Evolutionary conservation across 1,140 invertebrate genomes (phyloP).

Genomic region (silkworm (Bombyx mori)): DNA sequence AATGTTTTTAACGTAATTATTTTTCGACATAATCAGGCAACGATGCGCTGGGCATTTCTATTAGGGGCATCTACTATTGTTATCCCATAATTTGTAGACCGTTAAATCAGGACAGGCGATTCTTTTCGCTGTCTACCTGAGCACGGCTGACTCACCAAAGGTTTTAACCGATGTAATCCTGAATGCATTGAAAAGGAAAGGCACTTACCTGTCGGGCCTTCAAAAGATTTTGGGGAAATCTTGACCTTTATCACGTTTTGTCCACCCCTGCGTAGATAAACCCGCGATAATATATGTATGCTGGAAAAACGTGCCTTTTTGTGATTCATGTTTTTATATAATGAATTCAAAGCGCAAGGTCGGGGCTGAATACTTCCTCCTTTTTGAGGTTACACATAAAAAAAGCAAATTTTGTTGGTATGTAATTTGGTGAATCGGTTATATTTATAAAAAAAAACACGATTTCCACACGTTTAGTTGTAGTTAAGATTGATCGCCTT

Average conservation of each 20-base stretch:
- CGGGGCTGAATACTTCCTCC: background rate
- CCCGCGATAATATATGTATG: too few relatives aligned
- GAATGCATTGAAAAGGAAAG: conserved; percentile 15
- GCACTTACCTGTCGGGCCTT: conserved; percentile 4
- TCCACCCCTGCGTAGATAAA: background rate
- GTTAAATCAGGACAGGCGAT: too few relatives aligned
- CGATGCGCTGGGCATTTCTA: conserved; percentile 1
- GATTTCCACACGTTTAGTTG: background rate
- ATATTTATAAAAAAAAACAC: background rate
- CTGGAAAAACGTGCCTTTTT: background rate
- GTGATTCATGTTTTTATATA: background rate
- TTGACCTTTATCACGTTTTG: conserved; percentile 4
- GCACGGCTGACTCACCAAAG: conserved; percentile 18
- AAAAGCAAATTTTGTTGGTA: background rate
- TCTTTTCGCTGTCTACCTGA: conserved; percentile 18
- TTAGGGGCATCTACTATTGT: too few relatives aligned
- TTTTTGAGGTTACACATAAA: background rate
- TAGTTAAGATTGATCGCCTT: background rate
- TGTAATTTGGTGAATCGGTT: background rate
- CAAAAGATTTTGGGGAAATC: conserved; percentile 1
- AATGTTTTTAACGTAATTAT: too few relatives aligned
- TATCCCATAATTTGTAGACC: too few relatives aligned
- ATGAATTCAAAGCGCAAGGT: background rate
- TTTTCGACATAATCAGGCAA: conserved; percentile 5
- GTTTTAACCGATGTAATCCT: conserved; percentile 18